Percentiles rank a stretch among this genome's conserved stretches.
These are phyloP conservation scores for Drosophila bifasciata DNA, from an alignment of 1,140 invertebrate species.

Conservation along the genomic window DNA sequence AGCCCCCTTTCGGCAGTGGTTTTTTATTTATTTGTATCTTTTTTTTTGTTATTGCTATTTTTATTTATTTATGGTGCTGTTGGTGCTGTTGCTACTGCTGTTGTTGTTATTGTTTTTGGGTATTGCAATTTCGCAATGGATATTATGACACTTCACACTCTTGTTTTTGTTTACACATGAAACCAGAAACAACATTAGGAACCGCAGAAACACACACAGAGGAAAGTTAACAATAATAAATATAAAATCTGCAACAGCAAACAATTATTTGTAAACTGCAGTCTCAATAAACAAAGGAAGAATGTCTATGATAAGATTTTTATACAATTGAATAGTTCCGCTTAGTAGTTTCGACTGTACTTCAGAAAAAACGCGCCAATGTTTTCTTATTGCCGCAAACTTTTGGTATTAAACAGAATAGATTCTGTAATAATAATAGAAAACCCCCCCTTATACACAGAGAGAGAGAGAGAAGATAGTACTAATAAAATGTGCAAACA, in stretches of 20 bases:
- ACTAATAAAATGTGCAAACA: constrained; percentile 22
- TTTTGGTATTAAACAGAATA: too few relatives aligned
- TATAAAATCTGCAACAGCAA: too few relatives aligned
- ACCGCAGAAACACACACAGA: neutral
- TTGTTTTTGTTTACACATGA: constrained; percentile 30
- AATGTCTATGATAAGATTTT: too few relatives aligned
- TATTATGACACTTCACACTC: constrained; percentile 14
- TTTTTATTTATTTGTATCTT: constrained; percentile 2
- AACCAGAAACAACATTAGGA: constrained; percentile 21
- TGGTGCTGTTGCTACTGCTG: constrained; percentile 23
- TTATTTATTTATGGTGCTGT: constrained; percentile 19
- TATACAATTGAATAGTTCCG: too few relatives aligned
- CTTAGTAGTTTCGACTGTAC: too few relatives aligned
- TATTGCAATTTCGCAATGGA: constrained; percentile 33
- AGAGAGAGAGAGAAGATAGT: constrained; percentile 7
- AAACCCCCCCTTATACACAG: too few relatives aligned
- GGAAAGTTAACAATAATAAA: too few relatives aligned
- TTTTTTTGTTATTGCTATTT: constrained; percentile 1
- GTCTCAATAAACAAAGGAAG: too few relatives aligned
- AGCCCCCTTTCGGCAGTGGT: constrained; percentile 45
- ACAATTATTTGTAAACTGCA: too few relatives aligned
- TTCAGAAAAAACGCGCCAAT: too few relatives aligned
- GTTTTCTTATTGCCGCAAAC: too few relatives aligned
- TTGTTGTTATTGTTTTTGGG: constrained; percentile 5
- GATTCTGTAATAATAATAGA: too few relatives aligned